These are phyloP conservation scores for Typhlichthys subterraneus DNA, from an alignment of 2,797 vertebrate genomes.

Conservation along the genomic window DNA sequence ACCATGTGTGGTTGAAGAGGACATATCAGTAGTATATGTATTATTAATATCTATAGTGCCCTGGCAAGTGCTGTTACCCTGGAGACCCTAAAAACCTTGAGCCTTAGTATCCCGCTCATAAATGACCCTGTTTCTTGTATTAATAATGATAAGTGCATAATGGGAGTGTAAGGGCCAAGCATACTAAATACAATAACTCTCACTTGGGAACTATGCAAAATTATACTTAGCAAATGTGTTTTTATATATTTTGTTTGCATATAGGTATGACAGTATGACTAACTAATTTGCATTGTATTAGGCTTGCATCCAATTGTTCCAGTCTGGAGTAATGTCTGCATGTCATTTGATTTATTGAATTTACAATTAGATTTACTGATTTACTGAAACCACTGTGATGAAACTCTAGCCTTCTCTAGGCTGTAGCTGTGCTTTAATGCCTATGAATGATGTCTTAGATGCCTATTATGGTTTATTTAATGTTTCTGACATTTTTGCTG, in stretches of 20 bases:
- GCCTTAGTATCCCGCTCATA: constrained; percentile 31
- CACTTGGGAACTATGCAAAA: constrained; percentile 65
- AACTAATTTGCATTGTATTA: constrained; percentile 21
- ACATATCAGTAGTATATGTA: constrained; percentile 7
- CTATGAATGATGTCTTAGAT: constrained; percentile 5
- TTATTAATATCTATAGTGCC: constrained; percentile 17
- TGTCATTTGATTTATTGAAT: constrained; percentile 12
- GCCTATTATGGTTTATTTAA: constrained; percentile 8
- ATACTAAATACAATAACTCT: constrained; percentile 21
- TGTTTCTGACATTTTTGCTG: neutral
- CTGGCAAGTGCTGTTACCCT: constrained; percentile 32
- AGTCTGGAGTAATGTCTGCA: constrained; percentile 11
- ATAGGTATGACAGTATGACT: constrained; percentile 51
- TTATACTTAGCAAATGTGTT: constrained; percentile 14
- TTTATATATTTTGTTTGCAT: constrained; percentile 47
- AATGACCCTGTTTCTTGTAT: constrained; percentile 20
- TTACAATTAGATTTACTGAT: too few relatives aligned
- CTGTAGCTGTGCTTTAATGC: constrained; percentile 13
- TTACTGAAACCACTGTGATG: too few relatives aligned
- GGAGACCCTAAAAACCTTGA: constrained; percentile 35
- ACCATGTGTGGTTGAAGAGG: constrained; percentile 79
- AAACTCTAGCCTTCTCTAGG: neutral
- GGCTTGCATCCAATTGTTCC: constrained; percentile 15
- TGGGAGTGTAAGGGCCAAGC: constrained; percentile 34
- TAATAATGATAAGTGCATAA: constrained; percentile 30